These are phyloP conservation scores for Cheiracanthium punctorium DNA, from an alignment of 2,888 invertebrate genomes.

Conservation along the genomic window DNA sequence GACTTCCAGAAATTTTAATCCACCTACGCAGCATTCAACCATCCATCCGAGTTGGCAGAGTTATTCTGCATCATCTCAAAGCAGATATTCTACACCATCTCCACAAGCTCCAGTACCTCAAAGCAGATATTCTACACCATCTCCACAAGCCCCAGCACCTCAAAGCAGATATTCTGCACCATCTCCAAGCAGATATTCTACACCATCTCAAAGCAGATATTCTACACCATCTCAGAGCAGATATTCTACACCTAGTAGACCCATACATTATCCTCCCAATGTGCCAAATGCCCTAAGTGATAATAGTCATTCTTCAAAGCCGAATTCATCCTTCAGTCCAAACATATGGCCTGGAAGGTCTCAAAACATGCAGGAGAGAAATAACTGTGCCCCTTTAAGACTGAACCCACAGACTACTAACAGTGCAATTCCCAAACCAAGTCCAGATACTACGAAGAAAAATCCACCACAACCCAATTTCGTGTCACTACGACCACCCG, in stretches of 20 bases:
- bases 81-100: neutral
- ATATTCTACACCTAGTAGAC: neutral
- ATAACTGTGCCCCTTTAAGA: neutral
- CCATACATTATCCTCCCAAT: neutral
- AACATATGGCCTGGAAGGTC: constrained; percentile 35
- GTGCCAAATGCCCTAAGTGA: constrained; percentile 15
- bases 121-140: neutral
- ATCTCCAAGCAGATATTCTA: neutral
- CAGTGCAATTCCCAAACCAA: too few species aligned
- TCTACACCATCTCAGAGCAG: too few species aligned
- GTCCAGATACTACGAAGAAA: neutral
- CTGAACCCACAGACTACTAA: neutral
- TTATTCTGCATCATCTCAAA: constrained; percentile 6
- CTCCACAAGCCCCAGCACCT: too few species aligned
- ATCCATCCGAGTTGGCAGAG: neutral
- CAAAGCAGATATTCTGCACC: neutral
- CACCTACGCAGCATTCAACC: neutral
- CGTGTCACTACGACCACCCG: constrained; percentile 40
- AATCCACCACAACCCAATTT: neutral
- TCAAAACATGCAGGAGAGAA: neutral
- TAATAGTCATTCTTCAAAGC: neutral
- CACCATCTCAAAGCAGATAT: neutral
- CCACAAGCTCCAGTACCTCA: neutral
- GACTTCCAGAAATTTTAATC: neutral
- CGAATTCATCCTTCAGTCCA: neutral